phyloP scores from a whole-genome alignment of 2,888 invertebrate genomes.

The Eilema griseolum region DNA sequence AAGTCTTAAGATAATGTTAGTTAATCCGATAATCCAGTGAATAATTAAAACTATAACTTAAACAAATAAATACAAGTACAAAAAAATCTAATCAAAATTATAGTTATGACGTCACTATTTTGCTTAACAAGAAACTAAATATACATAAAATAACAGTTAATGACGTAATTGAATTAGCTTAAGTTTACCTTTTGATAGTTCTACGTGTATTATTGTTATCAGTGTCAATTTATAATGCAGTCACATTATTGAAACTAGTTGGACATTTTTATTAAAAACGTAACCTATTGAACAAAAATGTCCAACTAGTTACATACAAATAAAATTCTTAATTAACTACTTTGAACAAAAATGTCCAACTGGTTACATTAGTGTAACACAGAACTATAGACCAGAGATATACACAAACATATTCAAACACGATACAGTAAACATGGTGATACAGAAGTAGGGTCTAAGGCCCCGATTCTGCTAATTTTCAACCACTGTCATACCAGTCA shows the following conservation, averaged over 20 bases:
- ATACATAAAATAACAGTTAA: neutral
- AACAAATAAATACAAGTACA: neutral
- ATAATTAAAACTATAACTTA: neutral
- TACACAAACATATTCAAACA: neutral
- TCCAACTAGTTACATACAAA: neutral
- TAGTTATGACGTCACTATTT: neutral
- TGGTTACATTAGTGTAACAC: neutral
- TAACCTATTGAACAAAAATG: neutral
- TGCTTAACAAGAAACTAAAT: slow-evolving; percentile 3
- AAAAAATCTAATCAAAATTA: neutral
- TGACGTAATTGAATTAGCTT: neutral
- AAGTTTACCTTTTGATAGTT: neutral
- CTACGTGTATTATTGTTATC: too few relatives aligned
- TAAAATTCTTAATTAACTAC: too few relatives aligned
- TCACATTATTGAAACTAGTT: neutral
- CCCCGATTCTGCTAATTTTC: too few relatives aligned
- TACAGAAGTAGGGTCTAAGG: neutral
- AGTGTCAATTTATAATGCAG: too few relatives aligned
- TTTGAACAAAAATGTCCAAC: neutral
- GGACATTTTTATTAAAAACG: neutral
- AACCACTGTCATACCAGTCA: too few relatives aligned
- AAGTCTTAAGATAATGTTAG: neutral
- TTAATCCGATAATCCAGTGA: neutral
- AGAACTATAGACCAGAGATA: neutral
- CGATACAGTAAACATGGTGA: neutral